A percentile compares a stretch with the other conserved stretches of the same genome.
These are phyloP conservation scores for Prinia subflava DNA, from an alignment of 2,113 vertebrate genomes.

Conservation along the genomic window DNA sequence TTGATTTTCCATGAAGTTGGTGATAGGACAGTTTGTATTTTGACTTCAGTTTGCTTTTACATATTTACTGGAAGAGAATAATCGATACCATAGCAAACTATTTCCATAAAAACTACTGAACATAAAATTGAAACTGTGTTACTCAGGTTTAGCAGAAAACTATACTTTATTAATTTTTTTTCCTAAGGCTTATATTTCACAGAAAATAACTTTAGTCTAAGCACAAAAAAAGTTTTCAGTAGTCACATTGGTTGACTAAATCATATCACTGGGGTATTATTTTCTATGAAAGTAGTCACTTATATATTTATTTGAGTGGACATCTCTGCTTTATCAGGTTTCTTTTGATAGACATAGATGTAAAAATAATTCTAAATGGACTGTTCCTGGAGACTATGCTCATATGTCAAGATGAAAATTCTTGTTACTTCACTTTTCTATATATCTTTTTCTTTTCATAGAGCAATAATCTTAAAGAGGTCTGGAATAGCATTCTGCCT, in stretches of 20 bases:
- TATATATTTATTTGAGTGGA: background rate
- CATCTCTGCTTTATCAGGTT: background rate
- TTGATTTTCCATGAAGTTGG: background rate
- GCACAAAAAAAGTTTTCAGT: background rate
- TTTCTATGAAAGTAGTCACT: background rate
- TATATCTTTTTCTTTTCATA: background rate
- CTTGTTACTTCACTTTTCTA: background rate
- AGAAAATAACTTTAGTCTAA: background rate
- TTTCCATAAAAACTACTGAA: background rate
- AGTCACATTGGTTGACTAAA: background rate
- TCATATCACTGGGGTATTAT: background rate
- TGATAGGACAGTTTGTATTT: background rate
- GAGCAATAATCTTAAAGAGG: background rate
- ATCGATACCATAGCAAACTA: background rate
- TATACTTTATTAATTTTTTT: background rate
- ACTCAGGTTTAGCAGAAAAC: background rate
- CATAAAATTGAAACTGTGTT: background rate
- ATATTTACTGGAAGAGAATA: background rate
- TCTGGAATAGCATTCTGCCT: background rate
- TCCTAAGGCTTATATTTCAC: background rate
- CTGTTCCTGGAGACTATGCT: background rate
- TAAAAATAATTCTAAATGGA: background rate
- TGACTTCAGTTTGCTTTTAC: background rate
- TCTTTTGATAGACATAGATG: background rate
- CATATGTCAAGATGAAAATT: background rate